Conservation (phyloP, 2,113 vertebrate species). For the Sorex araneus region DNA sequence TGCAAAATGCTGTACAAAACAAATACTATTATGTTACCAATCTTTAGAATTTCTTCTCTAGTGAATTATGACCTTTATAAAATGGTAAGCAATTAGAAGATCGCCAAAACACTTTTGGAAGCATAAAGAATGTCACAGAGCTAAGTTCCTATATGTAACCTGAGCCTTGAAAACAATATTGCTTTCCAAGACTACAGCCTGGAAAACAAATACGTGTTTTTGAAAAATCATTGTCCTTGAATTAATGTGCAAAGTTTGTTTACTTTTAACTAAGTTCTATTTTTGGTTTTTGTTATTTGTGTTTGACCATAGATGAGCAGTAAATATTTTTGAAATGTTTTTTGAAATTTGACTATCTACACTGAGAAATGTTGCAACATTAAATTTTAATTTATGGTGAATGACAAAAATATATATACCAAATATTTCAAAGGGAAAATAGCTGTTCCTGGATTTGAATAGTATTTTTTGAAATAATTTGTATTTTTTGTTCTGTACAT, state of each 20-base stretch:
- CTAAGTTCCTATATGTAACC: conserved; percentile 13
- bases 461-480: no score
- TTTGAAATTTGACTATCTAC: no score
- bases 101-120: background rate
- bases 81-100: conserved; percentile 18
- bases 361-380: no score
- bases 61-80: conserved; percentile 32
- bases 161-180: conserved; percentile 22
- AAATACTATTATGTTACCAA: background rate
- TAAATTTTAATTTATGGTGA: background rate
- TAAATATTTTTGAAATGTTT: no score
- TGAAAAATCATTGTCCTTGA: no score
- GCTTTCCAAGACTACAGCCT: no score
- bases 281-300: no score
- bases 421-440: conserved; percentile 18
- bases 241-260: no score
- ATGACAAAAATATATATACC: conserved; percentile 37
- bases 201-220: no score
- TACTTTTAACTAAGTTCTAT: no score
- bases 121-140: background rate
- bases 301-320: no score
- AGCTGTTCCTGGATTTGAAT: background rate
- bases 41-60: background rate
- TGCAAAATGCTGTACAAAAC: conserved; percentile 38
- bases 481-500: no score